Evolutionary conservation across 2,113 vertebrate genomes (phyloP).

Genomic region (Erpornis zantholeuca): DNA sequence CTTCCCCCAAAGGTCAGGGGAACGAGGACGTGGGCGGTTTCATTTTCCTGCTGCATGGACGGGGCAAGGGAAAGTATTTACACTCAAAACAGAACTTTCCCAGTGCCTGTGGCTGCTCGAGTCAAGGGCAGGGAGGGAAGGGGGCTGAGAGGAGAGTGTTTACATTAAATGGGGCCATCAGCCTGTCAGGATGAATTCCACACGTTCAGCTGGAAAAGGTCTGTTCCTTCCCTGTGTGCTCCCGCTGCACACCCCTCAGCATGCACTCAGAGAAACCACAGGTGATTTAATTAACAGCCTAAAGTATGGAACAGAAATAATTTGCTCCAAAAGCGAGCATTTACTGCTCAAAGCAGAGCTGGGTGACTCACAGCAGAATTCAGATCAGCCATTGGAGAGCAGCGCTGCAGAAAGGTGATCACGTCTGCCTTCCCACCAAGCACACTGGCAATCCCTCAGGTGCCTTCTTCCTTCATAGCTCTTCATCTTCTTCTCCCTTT

Average conservation of each 20-base stretch:
- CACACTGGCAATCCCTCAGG: background rate
- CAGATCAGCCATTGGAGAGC: background rate
- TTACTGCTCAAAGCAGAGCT: background rate
- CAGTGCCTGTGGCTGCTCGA: background rate
- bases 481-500: background rate
- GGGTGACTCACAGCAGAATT: slow-evolving; percentile 9
- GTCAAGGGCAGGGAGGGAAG: background rate
- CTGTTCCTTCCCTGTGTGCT: background rate
- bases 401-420: background rate
- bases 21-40: background rate
- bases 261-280: background rate
- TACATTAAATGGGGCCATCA: background rate
- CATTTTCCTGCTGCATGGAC: background rate
- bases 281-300: background rate
- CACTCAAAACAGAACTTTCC: background rate
- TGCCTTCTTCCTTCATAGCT: background rate
- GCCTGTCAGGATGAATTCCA: background rate
- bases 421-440: background rate
- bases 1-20: background rate
- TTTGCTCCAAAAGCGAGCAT: background rate
- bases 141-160: background rate
- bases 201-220: background rate
- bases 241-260: background rate
- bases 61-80: background rate
- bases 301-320: background rate